Evolutionary conservation across 2,888 invertebrate species (phyloP).

Genomic region (Dasysyrphus albostriatus): DNA sequence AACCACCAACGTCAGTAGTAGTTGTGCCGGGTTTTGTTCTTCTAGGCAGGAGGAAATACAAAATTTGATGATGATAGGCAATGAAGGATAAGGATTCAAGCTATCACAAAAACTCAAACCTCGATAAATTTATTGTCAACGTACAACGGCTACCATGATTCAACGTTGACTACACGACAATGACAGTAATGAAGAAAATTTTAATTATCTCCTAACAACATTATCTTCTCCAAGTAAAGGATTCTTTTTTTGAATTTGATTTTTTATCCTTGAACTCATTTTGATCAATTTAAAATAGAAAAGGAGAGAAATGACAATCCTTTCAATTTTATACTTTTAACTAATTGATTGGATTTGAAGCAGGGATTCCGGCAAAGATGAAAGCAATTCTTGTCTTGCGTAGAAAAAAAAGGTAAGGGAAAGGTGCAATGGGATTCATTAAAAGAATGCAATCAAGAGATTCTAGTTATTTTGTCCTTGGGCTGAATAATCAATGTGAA

Average conservation of each 20-base stretch:
- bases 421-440: slow-evolving; percentile 40
- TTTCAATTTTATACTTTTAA: slow-evolving; percentile 44
- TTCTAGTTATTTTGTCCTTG: slow-evolving; percentile 27
- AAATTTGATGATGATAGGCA: slow-evolving; percentile 44
- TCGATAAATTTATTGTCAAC: slow-evolving; percentile 4
- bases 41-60: not conserved
- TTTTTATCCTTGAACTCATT: slow-evolving; percentile 57
- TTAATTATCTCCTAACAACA: slow-evolving; percentile 27
- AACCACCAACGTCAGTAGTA: slow-evolving; percentile 36
- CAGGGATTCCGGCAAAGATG: slow-evolving; percentile 4
- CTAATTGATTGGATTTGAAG: slow-evolving; percentile 56
- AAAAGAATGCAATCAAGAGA: slow-evolving; percentile 37
- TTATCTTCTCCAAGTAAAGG: slow-evolving; percentile 15
- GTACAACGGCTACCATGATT: not conserved
- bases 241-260: slow-evolving; percentile 18
- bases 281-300: not conserved
- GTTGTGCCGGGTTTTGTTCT: not conserved
- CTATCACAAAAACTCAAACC: slow-evolving; percentile 1
- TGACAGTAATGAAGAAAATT: slow-evolving; percentile 28
- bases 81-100: slow-evolving; percentile 44
- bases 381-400: slow-evolving; percentile 18
- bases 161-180: not conserved
- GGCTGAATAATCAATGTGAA: not conserved
- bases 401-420: slow-evolving; percentile 1
- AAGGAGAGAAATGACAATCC: slow-evolving; percentile 18